A percentile compares a stretch with the other conserved stretches of the same genome.
Conservation (phyloP, 2,113 vertebrate species). For the Cardinalis cardinalis region DNA sequence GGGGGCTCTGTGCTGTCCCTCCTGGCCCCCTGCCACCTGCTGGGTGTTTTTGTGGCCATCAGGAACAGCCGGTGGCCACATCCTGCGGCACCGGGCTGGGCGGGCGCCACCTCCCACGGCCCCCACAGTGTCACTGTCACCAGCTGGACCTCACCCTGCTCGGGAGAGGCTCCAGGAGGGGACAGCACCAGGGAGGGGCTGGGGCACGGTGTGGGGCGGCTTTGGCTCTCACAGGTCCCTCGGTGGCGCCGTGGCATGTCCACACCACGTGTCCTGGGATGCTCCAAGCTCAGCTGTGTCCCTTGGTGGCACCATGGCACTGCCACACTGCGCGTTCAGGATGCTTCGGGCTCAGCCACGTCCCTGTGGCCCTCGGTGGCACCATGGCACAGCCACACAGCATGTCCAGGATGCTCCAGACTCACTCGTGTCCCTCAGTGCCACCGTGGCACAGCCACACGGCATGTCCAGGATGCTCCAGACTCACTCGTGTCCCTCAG, state of each 20-base stretch:
- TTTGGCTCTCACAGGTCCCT: neutral
- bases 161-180: neutral
- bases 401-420: rapidly evolving
- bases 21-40: neutral
- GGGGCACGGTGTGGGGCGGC: rapidly evolving
- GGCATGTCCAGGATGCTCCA: rapidly evolving
- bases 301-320: rapidly evolving
- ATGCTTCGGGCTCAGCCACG: neutral
- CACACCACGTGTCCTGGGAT: neutral
- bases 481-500: rapidly evolving
- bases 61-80: neutral
- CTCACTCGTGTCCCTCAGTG: rapidly evolving
- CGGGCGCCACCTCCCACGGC: neutral
- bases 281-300: rapidly evolving
- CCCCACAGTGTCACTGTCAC: neutral
- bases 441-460: neutral
- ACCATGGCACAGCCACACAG: rapidly evolving
- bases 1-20: neutral
- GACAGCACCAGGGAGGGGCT: neutral
- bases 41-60: neutral
- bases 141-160: rapidly evolving
- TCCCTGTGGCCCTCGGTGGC: neutral
- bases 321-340: rapidly evolving
- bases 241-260: rapidly evolving
- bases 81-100: neutral